Evolutionary conservation across 2,888 invertebrate species (phyloP).

Genomic region (Kuschelorhynchus macadamiae): DNA sequence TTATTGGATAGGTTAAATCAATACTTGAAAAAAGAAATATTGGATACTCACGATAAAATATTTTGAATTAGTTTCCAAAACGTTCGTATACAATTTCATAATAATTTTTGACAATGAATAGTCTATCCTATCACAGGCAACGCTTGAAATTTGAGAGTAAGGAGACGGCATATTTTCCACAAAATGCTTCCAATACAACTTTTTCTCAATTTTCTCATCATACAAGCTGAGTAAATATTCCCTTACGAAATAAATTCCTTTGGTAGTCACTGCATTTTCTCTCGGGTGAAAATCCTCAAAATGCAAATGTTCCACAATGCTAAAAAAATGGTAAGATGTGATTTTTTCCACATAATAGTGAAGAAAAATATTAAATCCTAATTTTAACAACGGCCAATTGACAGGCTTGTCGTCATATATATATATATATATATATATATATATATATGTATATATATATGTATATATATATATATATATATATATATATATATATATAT

Average conservation of each 20-base stretch:
- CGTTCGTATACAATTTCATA: slow-evolving; percentile 68
- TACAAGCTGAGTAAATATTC: slow-evolving; percentile 60
- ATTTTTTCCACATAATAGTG: too few relatives aligned
- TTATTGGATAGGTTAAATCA: too few relatives aligned
- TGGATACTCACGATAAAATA: slow-evolving; percentile 75
- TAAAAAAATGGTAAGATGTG: slow-evolving; percentile 64
- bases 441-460: too few relatives aligned
- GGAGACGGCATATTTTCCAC: slow-evolving; percentile 72
- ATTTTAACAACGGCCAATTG: too few relatives aligned
- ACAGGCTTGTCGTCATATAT: too few relatives aligned
- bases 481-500: too few relatives aligned
- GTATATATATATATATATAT: too few relatives aligned
- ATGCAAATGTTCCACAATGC: slow-evolving; percentile 69
- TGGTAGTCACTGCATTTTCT: slow-evolving; percentile 72
- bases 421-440: too few relatives aligned
- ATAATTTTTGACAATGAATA: slow-evolving; percentile 74
- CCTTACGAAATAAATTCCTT: slow-evolving; percentile 68
- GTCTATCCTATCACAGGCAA: slow-evolving; percentile 65
- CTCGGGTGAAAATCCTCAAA: slow-evolving; percentile 69
- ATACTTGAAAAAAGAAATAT: too few relatives aligned
- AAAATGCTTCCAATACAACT: slow-evolving; percentile 67
- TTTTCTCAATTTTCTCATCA: slow-evolving; percentile 52
- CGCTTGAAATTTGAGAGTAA: slow-evolving; percentile 64
- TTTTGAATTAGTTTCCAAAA: slow-evolving; percentile 78
- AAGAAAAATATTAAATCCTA: too few relatives aligned